Conservation (phyloP, 2,113 vertebrate genomes). For the Hippocampus comes region DNA sequence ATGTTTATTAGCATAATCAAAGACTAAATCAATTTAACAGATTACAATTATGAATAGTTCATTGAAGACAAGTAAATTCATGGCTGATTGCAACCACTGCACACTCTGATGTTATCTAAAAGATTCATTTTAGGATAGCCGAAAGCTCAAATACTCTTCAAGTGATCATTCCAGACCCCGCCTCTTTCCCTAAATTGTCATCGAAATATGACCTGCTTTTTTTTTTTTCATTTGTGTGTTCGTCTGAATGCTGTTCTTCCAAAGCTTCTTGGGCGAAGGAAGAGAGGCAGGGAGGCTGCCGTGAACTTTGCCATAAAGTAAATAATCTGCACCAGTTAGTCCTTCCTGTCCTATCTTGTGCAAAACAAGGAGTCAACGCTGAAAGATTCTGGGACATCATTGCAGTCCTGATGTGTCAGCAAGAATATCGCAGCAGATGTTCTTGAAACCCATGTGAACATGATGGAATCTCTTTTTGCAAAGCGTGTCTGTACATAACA, state of each 20-base stretch:
- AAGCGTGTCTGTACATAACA: neutral
- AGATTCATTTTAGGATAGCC: too few relatives aligned
- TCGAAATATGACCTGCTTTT: slow-evolving; percentile 17
- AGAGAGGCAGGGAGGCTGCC: slow-evolving; percentile 29
- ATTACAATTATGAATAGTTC: too few relatives aligned
- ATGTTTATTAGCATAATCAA: too few relatives aligned
- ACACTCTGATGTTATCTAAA: too few relatives aligned
- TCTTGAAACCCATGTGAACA: neutral
- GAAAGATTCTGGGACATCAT: neutral
- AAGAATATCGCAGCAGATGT: slow-evolving; percentile 2
- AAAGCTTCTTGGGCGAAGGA: slow-evolving; percentile 20
- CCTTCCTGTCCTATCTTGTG: slow-evolving; percentile 26
- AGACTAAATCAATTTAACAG: too few relatives aligned
- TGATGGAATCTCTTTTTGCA: neutral
- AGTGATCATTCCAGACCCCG: neutral
- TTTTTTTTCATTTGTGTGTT: slow-evolving; percentile 24
- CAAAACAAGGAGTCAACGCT: slow-evolving; percentile 4
- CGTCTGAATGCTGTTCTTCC: slow-evolving; percentile 40
- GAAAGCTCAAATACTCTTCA: too few relatives aligned
- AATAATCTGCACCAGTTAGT: slow-evolving; percentile 38
- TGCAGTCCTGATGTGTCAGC: neutral
- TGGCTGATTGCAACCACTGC: too few relatives aligned
- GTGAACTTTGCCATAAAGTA: slow-evolving; percentile 42
- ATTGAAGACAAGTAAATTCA: too few relatives aligned
- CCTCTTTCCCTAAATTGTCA: neutral